A percentile compares a stretch with the other conserved stretches of the same genome.
phyloP scores from a whole-genome alignment of 2,888 invertebrate species.

The Calephelis perditalis region DNA sequence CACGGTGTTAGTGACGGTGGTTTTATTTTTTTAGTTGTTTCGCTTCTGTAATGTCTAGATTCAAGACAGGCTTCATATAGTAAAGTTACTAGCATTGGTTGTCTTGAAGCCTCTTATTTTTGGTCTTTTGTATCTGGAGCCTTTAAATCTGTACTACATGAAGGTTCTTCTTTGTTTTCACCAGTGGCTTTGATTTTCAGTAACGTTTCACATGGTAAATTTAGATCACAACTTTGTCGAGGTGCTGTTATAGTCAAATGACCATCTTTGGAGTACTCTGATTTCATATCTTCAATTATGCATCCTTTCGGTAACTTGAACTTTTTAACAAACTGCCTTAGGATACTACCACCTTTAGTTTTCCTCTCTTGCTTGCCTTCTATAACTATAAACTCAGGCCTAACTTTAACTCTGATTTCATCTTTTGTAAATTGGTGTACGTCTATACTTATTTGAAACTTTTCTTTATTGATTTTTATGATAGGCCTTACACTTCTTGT shows the following conservation, averaged over 20 bases:
- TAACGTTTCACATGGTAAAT: slow-evolving; percentile 41
- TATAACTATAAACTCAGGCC: slow-evolving; percentile 51
- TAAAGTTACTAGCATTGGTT: no score
- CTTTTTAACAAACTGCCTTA: slow-evolving; percentile 52
- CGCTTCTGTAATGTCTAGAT: no score
- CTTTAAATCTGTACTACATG: slow-evolving; percentile 4
- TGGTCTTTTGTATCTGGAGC: no score
- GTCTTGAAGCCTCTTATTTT: no score
- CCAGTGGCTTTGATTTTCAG: slow-evolving; percentile 35
- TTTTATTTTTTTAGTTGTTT: no score
- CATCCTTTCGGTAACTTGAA: slow-evolving; percentile 59
- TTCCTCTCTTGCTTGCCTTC: slow-evolving; percentile 63
- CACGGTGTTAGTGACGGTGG: no score
- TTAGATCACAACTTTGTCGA: slow-evolving; percentile 38
- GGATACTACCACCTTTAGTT: slow-evolving; percentile 42
- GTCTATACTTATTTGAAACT: slow-evolving; percentile 53
- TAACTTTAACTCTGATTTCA: slow-evolving; percentile 56
- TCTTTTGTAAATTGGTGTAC: slow-evolving; percentile 50
- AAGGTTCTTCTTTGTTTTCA: slow-evolving; percentile 23
- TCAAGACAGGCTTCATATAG: no score
- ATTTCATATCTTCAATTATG: slow-evolving; percentile 41
- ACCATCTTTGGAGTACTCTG: slow-evolving; percentile 47
- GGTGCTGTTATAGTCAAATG: slow-evolving; percentile 51
- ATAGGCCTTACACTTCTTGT: slow-evolving; percentile 42
- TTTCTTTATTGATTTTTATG: slow-evolving; percentile 35